Evolutionary conservation across 1,140 invertebrate species (phyloP), one percentile per base, ranked within the genome.

Genomic region (Liolophura sinensis): DNA sequence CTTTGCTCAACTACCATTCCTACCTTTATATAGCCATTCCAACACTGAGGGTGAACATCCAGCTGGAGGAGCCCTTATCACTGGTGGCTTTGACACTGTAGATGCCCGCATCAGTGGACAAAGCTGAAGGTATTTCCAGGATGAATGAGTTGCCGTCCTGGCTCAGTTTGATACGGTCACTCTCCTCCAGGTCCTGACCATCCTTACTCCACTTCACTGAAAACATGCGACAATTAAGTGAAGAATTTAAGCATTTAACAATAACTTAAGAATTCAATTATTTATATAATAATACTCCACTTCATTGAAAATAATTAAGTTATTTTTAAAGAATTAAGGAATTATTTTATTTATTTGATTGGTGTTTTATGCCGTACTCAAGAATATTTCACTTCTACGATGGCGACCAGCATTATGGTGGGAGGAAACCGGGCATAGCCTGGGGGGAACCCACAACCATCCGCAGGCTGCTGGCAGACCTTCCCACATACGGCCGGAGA

Each of bases 151-250:
- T 90, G 69, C 89, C 90, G 74, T 93, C 91, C 82, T 91, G 90
- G 50, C 89, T 91, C 83, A 95, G 93, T 73, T 90, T 91, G 81
- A 93, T 94, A 81, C 91, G 89, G 49, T 89, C 87, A 55, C 90
- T 91, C 51, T 88, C 89, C 73, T 92, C 91, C 72, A 93, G 89
- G 62, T 94, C 88, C 56, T 91, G 89, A 71, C 92, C 92, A 85
- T 96, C 95, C 85, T 96, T 96, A 72, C 93, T 85, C 96, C 96
- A 98, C 68, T 87, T 88, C 51, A 85, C 85, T 86, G 73, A 57
- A 72, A 74, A 55, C 69, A 16, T 54, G n/a, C n/a, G 16, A 25
- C 59, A 60, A 51, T 25, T 3, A 69, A 46, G n/a, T n/a, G n/a
- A 25, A 46, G 47, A 1, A 40, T 16, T 22, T 63, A 40, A 50